These are phyloP conservation scores for Scopus umbretta DNA, from an alignment of 2,113 vertebrate genomes.

Conservation along the genomic window DNA sequence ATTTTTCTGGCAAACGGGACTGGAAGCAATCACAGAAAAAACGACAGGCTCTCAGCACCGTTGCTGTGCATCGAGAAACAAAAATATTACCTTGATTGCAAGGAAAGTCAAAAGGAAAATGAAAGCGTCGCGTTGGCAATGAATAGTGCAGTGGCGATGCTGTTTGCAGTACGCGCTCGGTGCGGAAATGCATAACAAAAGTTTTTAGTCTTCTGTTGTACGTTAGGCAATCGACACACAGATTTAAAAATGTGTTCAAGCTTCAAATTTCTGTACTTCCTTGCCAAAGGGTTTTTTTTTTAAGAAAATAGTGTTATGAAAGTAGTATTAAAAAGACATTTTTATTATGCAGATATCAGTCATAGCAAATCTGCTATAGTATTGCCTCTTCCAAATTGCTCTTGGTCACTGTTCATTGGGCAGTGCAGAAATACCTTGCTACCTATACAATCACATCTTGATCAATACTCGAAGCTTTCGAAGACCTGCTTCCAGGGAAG, in stretches of 20 bases:
- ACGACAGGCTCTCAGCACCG: neutral
- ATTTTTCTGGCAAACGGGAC: neutral
- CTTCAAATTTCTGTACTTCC: neutral
- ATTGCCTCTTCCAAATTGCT: neutral
- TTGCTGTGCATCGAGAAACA: neutral
- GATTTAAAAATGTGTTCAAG: neutral
- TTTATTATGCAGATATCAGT: neutral
- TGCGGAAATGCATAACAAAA: neutral
- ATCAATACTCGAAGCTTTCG: neutral
- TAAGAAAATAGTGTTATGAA: neutral
- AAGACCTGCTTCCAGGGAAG: neutral
- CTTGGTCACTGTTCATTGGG: neutral
- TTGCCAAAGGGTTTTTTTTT: neutral
- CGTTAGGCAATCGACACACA: neutral
- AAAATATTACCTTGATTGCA: neutral
- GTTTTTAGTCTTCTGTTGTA: neutral
- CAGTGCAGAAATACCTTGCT: neutral
- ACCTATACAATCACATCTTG: accelerated
- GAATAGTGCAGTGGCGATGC: neutral
- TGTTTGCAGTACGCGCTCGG: neutral
- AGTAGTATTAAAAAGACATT: neutral
- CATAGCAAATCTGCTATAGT: neutral
- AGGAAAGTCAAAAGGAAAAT: slow-evolving; percentile 1
- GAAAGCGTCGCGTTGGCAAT: neutral
- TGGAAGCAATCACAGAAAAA: neutral